A percentile compares a stretch with the other conserved stretches of the same genome.
phyloP scores from a whole-genome alignment of 2,113 vertebrate genomes.

The Coptodon rendalli region DNA sequence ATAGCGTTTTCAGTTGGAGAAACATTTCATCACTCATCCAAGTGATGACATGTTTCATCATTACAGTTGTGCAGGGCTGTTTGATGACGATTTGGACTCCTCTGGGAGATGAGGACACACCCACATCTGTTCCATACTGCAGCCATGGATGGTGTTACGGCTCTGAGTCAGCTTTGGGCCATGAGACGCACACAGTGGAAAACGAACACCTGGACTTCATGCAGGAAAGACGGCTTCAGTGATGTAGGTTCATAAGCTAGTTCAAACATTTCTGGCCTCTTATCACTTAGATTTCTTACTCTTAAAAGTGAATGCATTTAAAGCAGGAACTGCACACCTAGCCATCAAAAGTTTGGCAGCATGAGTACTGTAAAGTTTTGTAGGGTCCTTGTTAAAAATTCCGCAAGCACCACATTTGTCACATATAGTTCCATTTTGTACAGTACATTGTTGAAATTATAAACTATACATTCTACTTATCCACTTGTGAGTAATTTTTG shows the following conservation, averaged over 20 bases:
- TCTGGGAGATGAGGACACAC: too few species aligned
- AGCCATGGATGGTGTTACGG: accelerated
- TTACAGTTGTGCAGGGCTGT: too few species aligned
- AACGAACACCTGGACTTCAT: too few species aligned
- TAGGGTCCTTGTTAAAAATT: not conserved
- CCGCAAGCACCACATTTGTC: not conserved
- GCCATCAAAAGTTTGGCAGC: accelerated
- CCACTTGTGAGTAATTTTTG: too few species aligned
- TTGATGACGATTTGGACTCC: too few species aligned
- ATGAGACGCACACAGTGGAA: not conserved
- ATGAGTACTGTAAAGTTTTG: not conserved
- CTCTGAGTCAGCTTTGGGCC: accelerated
- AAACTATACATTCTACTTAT: too few species aligned
- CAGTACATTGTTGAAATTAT: not conserved
- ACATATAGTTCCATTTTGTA: not conserved
- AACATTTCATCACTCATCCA: too few species aligned
- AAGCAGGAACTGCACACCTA: not conserved
- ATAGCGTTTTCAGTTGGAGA: too few species aligned
- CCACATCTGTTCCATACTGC: too few species aligned
- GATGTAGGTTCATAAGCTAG: too few species aligned
- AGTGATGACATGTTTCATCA: too few species aligned
- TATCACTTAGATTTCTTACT: not conserved
- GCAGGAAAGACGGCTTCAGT: too few species aligned
- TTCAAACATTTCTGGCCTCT: not conserved
- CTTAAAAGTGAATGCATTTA: not conserved